A percentile compares a stretch with the other conserved stretches of the same genome.
phyloP scores from a whole-genome alignment of 2,888 invertebrate species.

The Epirrhoe tristata region DNA sequence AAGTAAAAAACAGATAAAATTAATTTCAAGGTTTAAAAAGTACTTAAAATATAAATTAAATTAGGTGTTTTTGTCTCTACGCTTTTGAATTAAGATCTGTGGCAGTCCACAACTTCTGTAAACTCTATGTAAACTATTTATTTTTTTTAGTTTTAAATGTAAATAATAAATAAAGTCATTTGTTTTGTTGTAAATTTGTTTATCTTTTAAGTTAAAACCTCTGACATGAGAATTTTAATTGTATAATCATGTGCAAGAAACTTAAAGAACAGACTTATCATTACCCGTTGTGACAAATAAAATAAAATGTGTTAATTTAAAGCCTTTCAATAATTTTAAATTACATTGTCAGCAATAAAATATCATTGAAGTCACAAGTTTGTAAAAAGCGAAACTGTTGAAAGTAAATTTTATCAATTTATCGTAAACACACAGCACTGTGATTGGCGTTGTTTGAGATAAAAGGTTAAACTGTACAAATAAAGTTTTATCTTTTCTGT shows the following conservation, averaged over 20 bases:
- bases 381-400: background rate
- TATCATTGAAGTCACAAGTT: background rate
- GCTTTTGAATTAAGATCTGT: slow-evolving; percentile 25
- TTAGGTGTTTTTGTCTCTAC: background rate
- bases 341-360: too few relatives aligned
- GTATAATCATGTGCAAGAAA: too few relatives aligned
- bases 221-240: too few relatives aligned
- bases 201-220: background rate
- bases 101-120: slow-evolving; percentile 25
- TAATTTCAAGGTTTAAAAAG: background rate
- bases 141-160: slow-evolving; percentile 46
- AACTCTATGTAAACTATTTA: slow-evolving; percentile 45
- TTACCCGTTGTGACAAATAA: too few relatives aligned
- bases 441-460: slow-evolving; percentile 17
- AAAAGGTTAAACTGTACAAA: slow-evolving; percentile 37
- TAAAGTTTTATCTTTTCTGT: slow-evolving; percentile 30
- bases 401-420: slow-evolving; percentile 3
- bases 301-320: too few relatives aligned
- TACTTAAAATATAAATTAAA: background rate
- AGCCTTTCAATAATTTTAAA: too few relatives aligned
- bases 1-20: too few relatives aligned
- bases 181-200: slow-evolving; percentile 23
- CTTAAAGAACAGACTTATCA: too few relatives aligned
- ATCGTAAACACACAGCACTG: slow-evolving; percentile 9
- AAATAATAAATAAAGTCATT: slow-evolving; percentile 47